Percentiles rank a stretch among this genome's conserved stretches.
Conservation (phyloP, 2,113 vertebrate genomes). For the Phaethon lepturus region DNA sequence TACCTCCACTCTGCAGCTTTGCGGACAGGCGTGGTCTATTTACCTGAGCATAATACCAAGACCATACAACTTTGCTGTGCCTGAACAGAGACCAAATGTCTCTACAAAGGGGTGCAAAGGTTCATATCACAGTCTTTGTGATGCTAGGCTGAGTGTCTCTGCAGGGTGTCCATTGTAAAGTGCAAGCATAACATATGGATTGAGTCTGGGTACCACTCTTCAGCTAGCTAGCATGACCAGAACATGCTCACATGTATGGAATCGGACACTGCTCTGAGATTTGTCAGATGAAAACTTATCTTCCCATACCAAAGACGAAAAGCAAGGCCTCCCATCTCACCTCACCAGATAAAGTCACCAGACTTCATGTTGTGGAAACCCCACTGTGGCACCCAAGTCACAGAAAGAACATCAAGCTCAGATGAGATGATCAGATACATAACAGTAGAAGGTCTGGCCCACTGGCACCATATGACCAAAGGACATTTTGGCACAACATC, state of each 20-base stretch:
- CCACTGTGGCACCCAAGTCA: neutral
- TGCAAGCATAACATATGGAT: neutral
- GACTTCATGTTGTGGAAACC: neutral
- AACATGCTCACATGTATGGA: neutral
- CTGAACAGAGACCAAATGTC: neutral
- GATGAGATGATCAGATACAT: neutral
- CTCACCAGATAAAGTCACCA: neutral
- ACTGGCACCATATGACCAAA: neutral
- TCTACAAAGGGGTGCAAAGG: neutral
- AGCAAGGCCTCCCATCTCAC: neutral
- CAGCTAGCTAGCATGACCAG: neutral
- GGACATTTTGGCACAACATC: neutral
- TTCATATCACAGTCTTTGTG: neutral
- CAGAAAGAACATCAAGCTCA: neutral
- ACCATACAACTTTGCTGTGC: neutral
- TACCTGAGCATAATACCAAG: neutral
- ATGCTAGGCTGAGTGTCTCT: neutral
- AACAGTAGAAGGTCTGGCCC: neutral
- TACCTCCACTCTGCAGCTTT: neutral
- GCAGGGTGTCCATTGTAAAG: neutral
- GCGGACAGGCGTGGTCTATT: neutral
- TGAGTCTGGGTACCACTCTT: neutral
- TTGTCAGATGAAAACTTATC: fast-evolving
- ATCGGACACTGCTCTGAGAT: neutral
- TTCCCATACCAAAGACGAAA: neutral